These are phyloP conservation scores for Trachelus tabidus DNA, from an alignment of 2,888 invertebrate genomes.

Conservation along the genomic window DNA sequence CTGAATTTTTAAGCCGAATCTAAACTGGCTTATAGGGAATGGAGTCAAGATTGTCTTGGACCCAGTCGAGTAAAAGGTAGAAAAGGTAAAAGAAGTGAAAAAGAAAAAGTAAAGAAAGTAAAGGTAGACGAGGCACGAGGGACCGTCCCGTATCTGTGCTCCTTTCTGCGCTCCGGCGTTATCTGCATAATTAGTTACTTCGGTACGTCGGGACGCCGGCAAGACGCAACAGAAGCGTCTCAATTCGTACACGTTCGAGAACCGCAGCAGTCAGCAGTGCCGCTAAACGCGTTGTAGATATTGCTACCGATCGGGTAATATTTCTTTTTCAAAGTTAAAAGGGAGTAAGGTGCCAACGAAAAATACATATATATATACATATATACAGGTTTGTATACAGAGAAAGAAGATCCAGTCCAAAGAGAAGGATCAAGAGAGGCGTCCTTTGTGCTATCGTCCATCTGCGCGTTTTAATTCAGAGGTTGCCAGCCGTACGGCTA, in stretches of 20 bases:
- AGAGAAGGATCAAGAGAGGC: constrained; percentile 9
- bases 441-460: constrained; percentile 37
- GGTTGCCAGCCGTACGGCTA: constrained; percentile 16
- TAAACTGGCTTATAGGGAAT: background rate
- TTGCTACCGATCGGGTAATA: constrained; percentile 34
- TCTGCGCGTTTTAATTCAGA: constrained; percentile 40
- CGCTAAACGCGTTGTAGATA: constrained; percentile 30
- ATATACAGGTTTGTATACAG: background rate
- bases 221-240: constrained; percentile 41
- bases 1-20: background rate
- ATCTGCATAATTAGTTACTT: constrained; percentile 58
- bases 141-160: constrained; percentile 41
- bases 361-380: background rate
- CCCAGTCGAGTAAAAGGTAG: background rate
- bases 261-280: constrained; percentile 1
- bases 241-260: constrained; percentile 40
- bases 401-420: constrained; percentile 2
- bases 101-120: constrained; percentile 16
- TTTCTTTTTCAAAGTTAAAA: constrained; percentile 26
- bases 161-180: constrained; percentile 45
- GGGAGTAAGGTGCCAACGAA: background rate
- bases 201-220: constrained; percentile 33
- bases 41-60: background rate
- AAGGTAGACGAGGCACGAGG: constrained; percentile 30
- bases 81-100: background rate